phyloP scores from a whole-genome alignment of 2,797 vertebrate genomes.

The Pteronotus mesoamericanus region DNA sequence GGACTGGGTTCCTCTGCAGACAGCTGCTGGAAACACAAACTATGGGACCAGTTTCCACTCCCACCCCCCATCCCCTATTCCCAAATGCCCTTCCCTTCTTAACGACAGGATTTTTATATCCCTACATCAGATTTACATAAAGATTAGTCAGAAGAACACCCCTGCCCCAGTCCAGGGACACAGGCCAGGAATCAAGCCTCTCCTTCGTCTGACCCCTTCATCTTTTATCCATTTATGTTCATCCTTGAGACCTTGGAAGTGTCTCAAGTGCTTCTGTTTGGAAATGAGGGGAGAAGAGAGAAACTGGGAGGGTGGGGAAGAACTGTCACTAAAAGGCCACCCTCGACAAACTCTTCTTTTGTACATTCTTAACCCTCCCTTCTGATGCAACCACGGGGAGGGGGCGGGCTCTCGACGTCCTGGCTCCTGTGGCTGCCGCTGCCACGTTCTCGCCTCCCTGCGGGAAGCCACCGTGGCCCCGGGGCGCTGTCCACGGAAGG shows the following conservation, averaged over 20 bases:
- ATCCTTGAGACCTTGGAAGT: not conserved
- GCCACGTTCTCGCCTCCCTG: slow-evolving; percentile 76
- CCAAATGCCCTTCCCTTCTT: not conserved
- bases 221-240: not conserved
- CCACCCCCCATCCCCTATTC: not conserved
- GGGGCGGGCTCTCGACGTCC: slow-evolving; percentile 43
- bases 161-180: not conserved
- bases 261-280: not conserved
- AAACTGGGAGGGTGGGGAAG: not conserved
- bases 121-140: not conserved
- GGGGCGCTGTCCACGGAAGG: not conserved
- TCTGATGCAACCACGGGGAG: slow-evolving; percentile 54
- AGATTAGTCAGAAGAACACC: not conserved
- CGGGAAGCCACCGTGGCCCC: not conserved
- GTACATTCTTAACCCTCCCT: not conserved
- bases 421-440: not conserved
- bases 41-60: not conserved
- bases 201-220: not conserved
- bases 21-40: not conserved
- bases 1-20: not conserved
- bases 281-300: not conserved
- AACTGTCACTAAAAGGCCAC: not conserved
- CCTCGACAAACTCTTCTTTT: slow-evolving; percentile 6
- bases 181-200: not conserved
- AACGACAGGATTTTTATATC: not conserved